These are phyloP conservation scores for Chrysolina haemoptera DNA, from an alignment of 2,888 invertebrate species.

Conservation along the genomic window DNA sequence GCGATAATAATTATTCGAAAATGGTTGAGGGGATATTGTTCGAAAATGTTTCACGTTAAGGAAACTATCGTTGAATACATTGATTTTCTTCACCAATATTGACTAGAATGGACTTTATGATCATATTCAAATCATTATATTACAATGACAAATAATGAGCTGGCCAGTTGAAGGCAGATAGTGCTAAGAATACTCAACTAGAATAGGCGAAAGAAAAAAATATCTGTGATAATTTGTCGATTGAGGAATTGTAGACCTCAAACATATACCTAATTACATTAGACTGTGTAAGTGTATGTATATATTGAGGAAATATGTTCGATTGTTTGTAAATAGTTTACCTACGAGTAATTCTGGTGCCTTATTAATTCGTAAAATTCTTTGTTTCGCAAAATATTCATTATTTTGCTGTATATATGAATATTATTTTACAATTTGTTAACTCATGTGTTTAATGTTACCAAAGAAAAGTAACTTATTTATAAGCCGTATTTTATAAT, in stretches of 20 bases:
- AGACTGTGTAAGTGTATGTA: conserved; percentile 42
- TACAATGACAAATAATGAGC: background rate
- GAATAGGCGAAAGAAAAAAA: conserved; percentile 18
- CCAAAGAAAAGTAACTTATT: conserved; percentile 44
- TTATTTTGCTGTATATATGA: conserved; percentile 16
- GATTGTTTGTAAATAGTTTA: conserved; percentile 38
- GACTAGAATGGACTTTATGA: background rate
- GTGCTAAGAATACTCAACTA: conserved; percentile 3
- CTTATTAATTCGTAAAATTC: conserved; percentile 34
- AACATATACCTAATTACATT: conserved; percentile 19
- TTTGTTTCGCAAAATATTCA: conserved; percentile 29
- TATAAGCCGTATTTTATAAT: conserved; percentile 19
- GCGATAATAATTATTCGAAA: no score
- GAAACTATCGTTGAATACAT: background rate
- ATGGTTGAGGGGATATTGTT: no score
- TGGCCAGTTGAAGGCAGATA: conserved; percentile 8
- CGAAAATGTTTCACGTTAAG: no score
- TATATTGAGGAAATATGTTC: conserved; percentile 33
- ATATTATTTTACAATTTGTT: conserved; percentile 35
- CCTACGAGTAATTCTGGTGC: conserved; percentile 41
- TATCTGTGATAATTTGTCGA: conserved; percentile 37
- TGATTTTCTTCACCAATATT: background rate
- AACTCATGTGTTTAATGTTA: conserved; percentile 46
- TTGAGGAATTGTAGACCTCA: conserved; percentile 29
- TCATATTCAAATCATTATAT: no score